Evolutionary conservation across 2,888 invertebrate species (phyloP).

Genomic region (Polyommatus icarus): DNA sequence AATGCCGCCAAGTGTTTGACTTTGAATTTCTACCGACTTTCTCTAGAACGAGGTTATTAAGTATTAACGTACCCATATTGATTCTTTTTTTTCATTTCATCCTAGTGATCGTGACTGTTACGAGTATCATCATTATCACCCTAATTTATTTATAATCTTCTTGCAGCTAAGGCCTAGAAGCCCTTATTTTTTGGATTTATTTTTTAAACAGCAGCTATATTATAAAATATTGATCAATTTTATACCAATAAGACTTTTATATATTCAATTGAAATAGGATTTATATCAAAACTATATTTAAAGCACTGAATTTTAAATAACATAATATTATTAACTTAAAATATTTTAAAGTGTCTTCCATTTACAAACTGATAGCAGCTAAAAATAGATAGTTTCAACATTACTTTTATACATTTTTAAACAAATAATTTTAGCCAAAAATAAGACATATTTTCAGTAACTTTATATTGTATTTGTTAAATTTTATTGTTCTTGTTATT

Average conservation of each 20-base stretch:
- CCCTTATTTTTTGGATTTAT: too few relatives aligned
- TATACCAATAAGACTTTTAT: too few relatives aligned
- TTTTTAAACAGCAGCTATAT: too few relatives aligned
- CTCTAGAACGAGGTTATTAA: too few relatives aligned
- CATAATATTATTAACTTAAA: not conserved
- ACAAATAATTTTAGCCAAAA: not conserved
- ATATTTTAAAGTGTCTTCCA: slow-evolving; percentile 20
- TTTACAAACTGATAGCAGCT: slow-evolving; percentile 11
- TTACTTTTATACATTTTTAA: slow-evolving; percentile 35
- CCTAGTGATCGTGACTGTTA: not conserved
- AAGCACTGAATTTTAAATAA: too few relatives aligned
- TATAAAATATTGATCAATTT: too few relatives aligned
- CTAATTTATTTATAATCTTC: not conserved
- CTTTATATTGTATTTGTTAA: slow-evolving; percentile 70
- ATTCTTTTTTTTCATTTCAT: too few relatives aligned
- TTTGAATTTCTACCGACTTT: too few relatives aligned
- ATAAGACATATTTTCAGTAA: slow-evolving; percentile 59
- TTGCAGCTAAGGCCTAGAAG: not conserved
- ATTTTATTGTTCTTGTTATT: slow-evolving; percentile 75
- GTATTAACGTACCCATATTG: too few relatives aligned
- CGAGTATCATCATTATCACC: not conserved
- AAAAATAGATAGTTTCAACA: slow-evolving; percentile 32
- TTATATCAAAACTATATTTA: too few relatives aligned
- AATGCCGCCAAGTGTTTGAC: too few relatives aligned
- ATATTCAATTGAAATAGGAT: too few relatives aligned